Conservation (phyloP, 2,113 vertebrate genomes). For the Myotis yumanensis region DNA sequence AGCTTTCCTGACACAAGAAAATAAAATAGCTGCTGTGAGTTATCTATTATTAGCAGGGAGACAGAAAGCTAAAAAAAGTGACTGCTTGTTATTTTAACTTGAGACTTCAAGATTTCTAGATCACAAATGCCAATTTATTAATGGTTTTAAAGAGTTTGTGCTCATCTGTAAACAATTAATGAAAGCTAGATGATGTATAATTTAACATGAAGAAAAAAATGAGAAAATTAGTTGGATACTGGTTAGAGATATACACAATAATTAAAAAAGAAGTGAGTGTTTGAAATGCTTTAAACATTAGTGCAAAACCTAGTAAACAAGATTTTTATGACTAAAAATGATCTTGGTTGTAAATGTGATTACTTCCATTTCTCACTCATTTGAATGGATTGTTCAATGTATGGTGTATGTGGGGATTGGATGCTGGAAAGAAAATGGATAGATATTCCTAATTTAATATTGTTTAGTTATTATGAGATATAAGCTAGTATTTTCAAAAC, state of each 20-base stretch:
- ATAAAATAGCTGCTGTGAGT: conserved; percentile 78
- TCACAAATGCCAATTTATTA: conserved; percentile 58
- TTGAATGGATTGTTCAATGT: neutral
- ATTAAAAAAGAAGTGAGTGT: neutral
- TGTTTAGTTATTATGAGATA: neutral
- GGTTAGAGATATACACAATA: neutral
- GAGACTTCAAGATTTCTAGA: conserved; percentile 60
- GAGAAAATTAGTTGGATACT: conserved; percentile 45
- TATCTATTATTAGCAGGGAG: conserved; percentile 76
- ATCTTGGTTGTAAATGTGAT: neutral
- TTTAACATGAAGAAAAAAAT: conserved; percentile 70
- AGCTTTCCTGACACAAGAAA: conserved; percentile 80
- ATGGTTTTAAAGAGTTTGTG: conserved; percentile 52
- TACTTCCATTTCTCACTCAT: neutral
- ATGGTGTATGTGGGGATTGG: rapidly evolving
- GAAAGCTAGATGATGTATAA: conserved; percentile 61
- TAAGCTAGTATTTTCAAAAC: neutral
- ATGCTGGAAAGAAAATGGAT: neutral
- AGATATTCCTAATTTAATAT: neutral
- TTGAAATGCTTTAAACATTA: neutral
- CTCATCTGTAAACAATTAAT: conserved; percentile 70
- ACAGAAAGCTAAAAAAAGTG: conserved; percentile 74
- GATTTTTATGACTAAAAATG: neutral
- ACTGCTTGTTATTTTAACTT: conserved; percentile 46
- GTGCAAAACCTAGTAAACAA: neutral